Conservation (phyloP, 2,113 vertebrate genomes). For the Corydoras sp. region DNA sequence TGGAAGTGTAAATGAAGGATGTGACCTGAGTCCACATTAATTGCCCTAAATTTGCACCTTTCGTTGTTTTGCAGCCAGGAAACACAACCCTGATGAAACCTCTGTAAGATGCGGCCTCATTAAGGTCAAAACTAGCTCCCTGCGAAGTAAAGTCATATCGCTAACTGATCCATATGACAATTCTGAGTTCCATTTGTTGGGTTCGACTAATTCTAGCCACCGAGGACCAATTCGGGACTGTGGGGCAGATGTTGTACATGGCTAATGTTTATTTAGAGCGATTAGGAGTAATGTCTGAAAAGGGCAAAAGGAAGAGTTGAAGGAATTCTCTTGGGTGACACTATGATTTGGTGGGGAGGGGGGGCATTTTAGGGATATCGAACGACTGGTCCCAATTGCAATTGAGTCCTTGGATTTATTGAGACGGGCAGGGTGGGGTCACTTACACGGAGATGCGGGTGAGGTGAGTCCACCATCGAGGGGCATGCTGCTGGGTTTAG, state of each 20-base stretch:
- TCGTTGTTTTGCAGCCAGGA: conserved; percentile 10
- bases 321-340: conserved; percentile 37
- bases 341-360: conserved; percentile 5
- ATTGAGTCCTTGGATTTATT: conserved; percentile 38
- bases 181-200: background rate
- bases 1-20: conserved; percentile 30
- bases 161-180: background rate
- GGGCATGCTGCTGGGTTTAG: conserved; percentile 95
- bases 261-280: background rate
- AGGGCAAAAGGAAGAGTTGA: conserved; percentile 10
- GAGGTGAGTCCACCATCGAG: conserved; percentile 89
- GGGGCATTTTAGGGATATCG: conserved; percentile 27
- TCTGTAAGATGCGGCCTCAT: background rate
- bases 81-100: background rate
- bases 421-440: conserved; percentile 55
- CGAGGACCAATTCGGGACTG: background rate
- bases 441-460: conserved; percentile 95
- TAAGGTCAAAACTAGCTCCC: background rate
- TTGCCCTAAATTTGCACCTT: conserved; percentile 66
- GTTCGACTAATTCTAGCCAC: conserved; percentile 1
- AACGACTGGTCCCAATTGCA: conserved; percentile 13
- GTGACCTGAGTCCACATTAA: conserved; percentile 58
- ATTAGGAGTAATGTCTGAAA: too few species aligned
- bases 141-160: background rate
- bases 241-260: background rate